Conservation (phyloP, 2,113 vertebrate genomes). For the Phoenicopterus ruber region DNA sequence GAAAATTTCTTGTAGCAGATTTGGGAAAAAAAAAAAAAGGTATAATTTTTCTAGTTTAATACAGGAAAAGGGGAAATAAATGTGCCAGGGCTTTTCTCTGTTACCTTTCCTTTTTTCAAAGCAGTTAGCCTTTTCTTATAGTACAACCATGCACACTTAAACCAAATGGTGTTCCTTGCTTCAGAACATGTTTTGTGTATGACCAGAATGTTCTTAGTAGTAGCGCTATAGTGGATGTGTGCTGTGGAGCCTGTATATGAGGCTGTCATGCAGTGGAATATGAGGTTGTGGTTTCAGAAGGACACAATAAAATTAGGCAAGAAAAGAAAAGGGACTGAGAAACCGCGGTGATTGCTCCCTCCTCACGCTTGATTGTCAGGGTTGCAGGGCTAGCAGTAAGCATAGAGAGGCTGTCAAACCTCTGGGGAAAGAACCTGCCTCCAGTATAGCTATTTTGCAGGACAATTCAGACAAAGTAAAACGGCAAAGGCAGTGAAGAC, state of each 20-base stretch:
- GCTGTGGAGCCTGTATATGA: background rate
- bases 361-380: background rate
- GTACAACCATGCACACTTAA: background rate
- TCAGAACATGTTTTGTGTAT: background rate
- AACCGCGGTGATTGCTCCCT: fast-evolving
- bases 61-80: background rate
- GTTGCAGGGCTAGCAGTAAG: background rate
- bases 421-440: background rate
- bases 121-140: background rate
- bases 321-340: background rate
- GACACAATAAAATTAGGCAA: background rate
- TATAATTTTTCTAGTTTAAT: background rate
- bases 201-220: background rate
- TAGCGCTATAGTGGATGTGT: background rate
- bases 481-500: background rate
- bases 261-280: background rate
- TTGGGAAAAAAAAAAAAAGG: no score
- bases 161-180: background rate
- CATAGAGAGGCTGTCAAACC: background rate
- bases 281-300: background rate
- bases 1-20: background rate
- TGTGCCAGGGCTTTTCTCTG: background rate
- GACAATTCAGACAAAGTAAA: background rate
- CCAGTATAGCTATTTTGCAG: background rate
- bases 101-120: background rate